Evolutionary conservation across 2,797 vertebrate species (phyloP).

Genomic region (Syndactyla subalaris): DNA sequence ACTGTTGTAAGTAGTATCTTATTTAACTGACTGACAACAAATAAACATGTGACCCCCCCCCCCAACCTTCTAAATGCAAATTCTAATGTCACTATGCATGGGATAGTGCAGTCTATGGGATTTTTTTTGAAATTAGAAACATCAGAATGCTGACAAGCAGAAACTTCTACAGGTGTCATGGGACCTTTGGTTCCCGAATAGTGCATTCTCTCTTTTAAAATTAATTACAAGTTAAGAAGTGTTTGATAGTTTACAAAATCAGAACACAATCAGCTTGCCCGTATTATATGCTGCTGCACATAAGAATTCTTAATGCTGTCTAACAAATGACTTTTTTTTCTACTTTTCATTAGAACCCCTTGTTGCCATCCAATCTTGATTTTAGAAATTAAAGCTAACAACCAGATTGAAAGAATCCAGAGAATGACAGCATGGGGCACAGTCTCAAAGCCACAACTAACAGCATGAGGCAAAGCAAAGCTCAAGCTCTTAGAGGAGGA

Average conservation of each 20-base stretch:
- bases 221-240: conserved; percentile 42
- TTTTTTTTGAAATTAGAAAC: neutral
- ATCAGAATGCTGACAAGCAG: neutral
- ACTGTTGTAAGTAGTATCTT: neutral
- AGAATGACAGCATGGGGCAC: conserved; percentile 78
- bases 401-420: conserved; percentile 77
- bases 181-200: neutral
- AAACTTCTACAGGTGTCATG: neutral
- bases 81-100: neutral
- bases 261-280: conserved; percentile 44
- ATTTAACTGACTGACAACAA: neutral
- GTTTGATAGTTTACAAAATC: conserved; percentile 52
- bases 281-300: neutral
- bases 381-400: conserved; percentile 82
- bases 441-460: conserved; percentile 80
- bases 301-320: conserved; percentile 70
- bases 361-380: conserved; percentile 79
- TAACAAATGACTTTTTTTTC: conserved; percentile 69
- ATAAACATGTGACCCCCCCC: neutral
- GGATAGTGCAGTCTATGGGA: neutral
- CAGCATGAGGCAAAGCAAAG: conserved; percentile 79
- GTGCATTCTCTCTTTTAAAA: conserved; percentile 20
- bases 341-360: conserved; percentile 76
- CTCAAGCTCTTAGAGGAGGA: conserved; percentile 71
- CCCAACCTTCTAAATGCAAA: neutral